Percentiles rank a stretch among this genome's conserved stretches.
phyloP scores from a whole-genome alignment of 2,113 vertebrate genomes.

The Tricholaema leucomelas region DNA sequence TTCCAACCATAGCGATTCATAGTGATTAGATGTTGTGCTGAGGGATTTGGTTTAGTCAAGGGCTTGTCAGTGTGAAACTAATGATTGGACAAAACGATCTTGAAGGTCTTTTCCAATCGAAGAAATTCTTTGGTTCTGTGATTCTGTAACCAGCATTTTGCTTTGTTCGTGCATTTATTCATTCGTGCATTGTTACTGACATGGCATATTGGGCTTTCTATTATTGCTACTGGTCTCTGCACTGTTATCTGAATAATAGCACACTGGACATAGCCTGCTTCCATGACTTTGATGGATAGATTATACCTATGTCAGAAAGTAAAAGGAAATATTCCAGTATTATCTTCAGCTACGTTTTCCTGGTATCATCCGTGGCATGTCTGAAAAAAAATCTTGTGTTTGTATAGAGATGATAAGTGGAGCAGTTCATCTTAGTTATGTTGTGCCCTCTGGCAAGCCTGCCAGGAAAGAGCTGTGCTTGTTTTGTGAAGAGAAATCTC shows the following conservation, averaged over 20 bases:
- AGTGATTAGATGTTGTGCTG: too few relatives aligned
- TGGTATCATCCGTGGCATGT: conserved; percentile 18
- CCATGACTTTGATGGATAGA: neutral
- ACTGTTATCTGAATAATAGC: neutral
- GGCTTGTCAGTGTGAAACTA: too few relatives aligned
- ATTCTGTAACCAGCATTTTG: neutral
- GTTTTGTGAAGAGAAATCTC: conserved; percentile 67
- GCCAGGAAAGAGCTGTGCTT: conserved; percentile 64
- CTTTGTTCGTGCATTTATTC: neutral
- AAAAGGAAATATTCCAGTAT: neutral
- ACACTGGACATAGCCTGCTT: neutral
- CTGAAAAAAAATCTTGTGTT: conserved; percentile 65
- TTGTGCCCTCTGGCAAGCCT: conserved; percentile 70
- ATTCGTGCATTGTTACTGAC: too few relatives aligned
- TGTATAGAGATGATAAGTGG: conserved; percentile 56
- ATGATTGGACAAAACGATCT: too few relatives aligned
- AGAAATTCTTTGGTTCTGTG: too few relatives aligned
- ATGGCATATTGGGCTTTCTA: neutral
- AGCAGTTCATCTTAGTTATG: conserved; percentile 70
- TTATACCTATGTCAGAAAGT: neutral
- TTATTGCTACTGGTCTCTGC: neutral
- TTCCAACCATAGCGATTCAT: too few relatives aligned
- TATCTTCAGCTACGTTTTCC: conserved; percentile 50
- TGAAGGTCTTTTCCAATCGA: too few relatives aligned
- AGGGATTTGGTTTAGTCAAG: too few relatives aligned